These are phyloP conservation scores for Cotesia glomerata DNA, from an alignment of 1,140 invertebrate genomes.

Conservation along the genomic window DNA sequence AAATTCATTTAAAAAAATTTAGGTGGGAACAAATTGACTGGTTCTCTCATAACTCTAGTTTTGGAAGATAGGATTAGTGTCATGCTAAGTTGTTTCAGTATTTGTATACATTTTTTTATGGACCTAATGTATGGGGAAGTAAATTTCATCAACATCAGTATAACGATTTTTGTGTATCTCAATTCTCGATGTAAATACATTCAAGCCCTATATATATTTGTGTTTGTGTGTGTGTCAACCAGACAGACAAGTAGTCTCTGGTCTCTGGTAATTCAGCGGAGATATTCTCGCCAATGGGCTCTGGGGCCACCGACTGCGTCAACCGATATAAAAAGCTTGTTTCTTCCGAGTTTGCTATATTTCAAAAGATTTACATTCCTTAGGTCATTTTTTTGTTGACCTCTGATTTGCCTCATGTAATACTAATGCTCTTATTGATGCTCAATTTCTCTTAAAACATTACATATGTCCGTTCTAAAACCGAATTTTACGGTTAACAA, in stretches of 20 bases:
- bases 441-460: neutral
- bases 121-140: too few relatives aligned
- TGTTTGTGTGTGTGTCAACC: slow-evolving; percentile 26
- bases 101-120: too few relatives aligned
- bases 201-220: slow-evolving; percentile 21
- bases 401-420: neutral
- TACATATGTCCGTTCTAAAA: neutral
- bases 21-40: too few relatives aligned
- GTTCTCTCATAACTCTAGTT: too few relatives aligned
- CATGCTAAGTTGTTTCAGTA: too few relatives aligned
- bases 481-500: neutral
- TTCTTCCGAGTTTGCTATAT: slow-evolving; percentile 28
- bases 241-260: slow-evolving; percentile 27
- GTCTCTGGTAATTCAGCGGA: slow-evolving; percentile 47
- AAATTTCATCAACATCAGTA: too few relatives aligned
- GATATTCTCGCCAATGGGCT: slow-evolving; percentile 37
- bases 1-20: too few relatives aligned
- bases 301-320: slow-evolving; percentile 24
- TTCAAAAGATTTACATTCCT: slow-evolving; percentile 45
- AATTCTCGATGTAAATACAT: neutral
- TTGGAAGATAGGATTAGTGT: too few relatives aligned
- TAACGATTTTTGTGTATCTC: too few relatives aligned
- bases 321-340: slow-evolving; percentile 38
- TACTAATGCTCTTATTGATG: slow-evolving; percentile 9
- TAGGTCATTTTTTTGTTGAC: slow-evolving; percentile 34